phyloP scores from a whole-genome alignment of 2,113 vertebrate genomes.

The Casuarius casuarius region DNA sequence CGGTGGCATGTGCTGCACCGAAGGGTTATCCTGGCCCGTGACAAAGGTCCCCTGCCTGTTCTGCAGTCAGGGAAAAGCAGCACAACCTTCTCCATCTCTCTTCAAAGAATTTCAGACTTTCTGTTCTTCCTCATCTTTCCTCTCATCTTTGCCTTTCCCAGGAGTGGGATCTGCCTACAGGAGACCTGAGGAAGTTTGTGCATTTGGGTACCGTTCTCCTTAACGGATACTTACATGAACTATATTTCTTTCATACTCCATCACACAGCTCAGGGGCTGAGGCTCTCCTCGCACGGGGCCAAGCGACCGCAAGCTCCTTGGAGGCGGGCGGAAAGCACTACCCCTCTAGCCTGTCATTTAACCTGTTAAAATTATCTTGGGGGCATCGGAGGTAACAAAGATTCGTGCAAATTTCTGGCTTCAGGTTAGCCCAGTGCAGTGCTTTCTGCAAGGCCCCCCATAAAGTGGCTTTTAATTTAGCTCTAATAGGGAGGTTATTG shows the following conservation, averaged over 20 bases:
- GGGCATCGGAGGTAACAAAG: background rate
- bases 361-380: background rate
- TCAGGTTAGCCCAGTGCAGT: background rate
- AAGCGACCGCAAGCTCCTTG: background rate
- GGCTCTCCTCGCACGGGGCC: background rate
- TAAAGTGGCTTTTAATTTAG: constrained; percentile 61
- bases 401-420: background rate
- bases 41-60: background rate
- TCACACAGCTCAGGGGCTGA: background rate
- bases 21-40: background rate
- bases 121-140: background rate
- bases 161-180: background rate
- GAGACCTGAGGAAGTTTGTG: background rate
- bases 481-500: constrained; percentile 65
- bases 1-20: fast-evolving
- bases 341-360: background rate
- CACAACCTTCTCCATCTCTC: background rate
- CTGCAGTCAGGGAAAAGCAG: background rate
- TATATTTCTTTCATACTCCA: background rate
- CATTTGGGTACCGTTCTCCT: background rate
- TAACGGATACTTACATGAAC: background rate
- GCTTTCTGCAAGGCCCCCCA: background rate
- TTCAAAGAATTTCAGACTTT: background rate
- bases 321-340: background rate
- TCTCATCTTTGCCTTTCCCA: background rate